Evolutionary conservation across 2,888 invertebrate genomes (phyloP).

Genomic region (Cephalotes varians): DNA sequence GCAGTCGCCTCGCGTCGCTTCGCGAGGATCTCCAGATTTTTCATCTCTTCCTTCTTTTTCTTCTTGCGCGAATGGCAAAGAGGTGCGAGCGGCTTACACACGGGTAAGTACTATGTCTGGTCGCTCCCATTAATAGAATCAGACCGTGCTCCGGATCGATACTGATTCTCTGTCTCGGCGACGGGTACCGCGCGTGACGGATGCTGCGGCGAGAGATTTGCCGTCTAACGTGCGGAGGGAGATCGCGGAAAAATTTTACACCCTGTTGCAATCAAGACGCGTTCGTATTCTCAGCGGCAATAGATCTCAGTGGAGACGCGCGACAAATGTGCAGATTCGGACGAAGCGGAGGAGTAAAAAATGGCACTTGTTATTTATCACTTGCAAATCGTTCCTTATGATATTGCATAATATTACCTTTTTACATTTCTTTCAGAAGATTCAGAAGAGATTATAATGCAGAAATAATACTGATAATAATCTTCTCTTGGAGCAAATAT

Average conservation of each 20-base stretch:
- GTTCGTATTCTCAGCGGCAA: neutral
- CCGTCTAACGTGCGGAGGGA: neutral
- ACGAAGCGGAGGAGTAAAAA: neutral
- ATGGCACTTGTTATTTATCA: slow-evolving; percentile 2
- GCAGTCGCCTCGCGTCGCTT: neutral
- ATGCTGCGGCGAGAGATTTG: slow-evolving; percentile 26
- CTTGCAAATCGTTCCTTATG: neutral
- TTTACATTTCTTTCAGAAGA: neutral
- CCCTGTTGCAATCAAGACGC: neutral
- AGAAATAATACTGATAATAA: slow-evolving; percentile 4
- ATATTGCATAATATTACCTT: neutral
- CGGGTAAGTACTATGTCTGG: slow-evolving; percentile 41
- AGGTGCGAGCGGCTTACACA: neutral
- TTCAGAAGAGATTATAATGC: neutral
- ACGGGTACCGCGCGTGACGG: slow-evolving; percentile 26
- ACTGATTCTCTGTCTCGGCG: slow-evolving; percentile 42
- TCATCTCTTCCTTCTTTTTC: neutral
- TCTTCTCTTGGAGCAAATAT: neutral
- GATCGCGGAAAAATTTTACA: neutral
- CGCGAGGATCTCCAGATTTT: neutral
- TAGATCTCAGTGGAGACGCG: neutral
- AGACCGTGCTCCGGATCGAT: slow-evolving; percentile 47
- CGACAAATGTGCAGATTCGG: neutral
- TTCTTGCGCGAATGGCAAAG: slow-evolving; percentile 20
- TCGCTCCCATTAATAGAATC: slow-evolving; percentile 52